Conservation (phyloP, 2,113 vertebrate genomes). For the Cynopterus brachyotis region DNA sequence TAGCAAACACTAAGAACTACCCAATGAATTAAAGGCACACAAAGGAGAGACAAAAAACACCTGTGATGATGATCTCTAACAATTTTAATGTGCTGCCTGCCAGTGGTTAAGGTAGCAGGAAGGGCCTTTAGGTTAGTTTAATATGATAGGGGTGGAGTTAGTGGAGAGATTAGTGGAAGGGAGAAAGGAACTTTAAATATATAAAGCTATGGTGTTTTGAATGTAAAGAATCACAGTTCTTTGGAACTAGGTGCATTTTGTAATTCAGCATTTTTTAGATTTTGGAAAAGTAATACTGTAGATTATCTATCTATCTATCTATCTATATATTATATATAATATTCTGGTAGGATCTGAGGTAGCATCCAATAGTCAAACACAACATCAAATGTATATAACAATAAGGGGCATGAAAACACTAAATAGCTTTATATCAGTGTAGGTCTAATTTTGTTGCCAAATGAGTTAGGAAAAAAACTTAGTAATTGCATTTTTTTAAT, state of each 20-base stretch:
- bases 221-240: not conserved
- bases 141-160: rapidly evolving
- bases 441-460: not conserved
- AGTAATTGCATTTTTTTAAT: not conserved
- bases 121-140: not conserved
- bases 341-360: not conserved
- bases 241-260: not conserved
- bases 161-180: not conserved
- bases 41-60: not conserved
- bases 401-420: not conserved
- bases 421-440: not conserved
- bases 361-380: not conserved
- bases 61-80: not conserved
- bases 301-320: not conserved
- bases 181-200: not conserved
- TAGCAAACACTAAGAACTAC: not conserved
- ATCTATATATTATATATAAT: no score
- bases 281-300: not conserved
- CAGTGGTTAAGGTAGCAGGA: not conserved
- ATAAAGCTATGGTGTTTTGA: not conserved
- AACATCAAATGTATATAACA: not conserved
- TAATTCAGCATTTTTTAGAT: not conserved
- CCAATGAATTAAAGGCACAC: not conserved
- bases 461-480: not conserved
- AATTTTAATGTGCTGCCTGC: not conserved